These are phyloP conservation scores for Gobio gobio DNA, from an alignment of 2,113 vertebrate genomes.

Conservation along the genomic window DNA sequence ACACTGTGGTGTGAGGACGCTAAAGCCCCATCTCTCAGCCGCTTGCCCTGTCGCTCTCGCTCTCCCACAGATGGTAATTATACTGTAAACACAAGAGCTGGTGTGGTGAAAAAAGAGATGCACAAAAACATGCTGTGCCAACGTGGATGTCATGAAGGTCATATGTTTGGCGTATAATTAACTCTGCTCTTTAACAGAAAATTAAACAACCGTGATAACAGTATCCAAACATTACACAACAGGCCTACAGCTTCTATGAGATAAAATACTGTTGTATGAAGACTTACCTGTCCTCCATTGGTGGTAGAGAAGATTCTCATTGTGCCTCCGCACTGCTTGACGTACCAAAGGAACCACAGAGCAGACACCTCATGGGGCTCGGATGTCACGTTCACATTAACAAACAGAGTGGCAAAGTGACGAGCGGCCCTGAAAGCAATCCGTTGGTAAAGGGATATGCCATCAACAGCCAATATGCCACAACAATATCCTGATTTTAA, in stretches of 20 bases:
- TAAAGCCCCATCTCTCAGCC: conserved; percentile 1
- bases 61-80: conserved; percentile 23
- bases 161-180: conserved; percentile 14
- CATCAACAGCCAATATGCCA: background rate
- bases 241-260: background rate
- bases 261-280: background rate
- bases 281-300: conserved; percentile 93
- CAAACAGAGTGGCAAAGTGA: conserved; percentile 87
- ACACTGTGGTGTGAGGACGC: background rate
- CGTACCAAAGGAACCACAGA: conserved; percentile 98
- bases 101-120: conserved; percentile 9
- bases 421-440: conserved; percentile 75
- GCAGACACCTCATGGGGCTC: conserved; percentile 95
- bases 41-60: background rate
- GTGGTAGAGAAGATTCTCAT: conserved; percentile 90
- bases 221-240: background rate
- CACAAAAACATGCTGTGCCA: conserved; percentile 1
- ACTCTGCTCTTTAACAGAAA: background rate
- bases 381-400: conserved; percentile 92
- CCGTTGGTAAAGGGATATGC: background rate
- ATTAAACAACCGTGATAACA: background rate
- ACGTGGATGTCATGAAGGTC: background rate
- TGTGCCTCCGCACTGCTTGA: conserved; percentile 94
- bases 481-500: background rate
- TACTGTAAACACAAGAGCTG: conserved; percentile 36